Percentiles rank a stretch among this genome's conserved stretches.
Conservation (phyloP, 2,797 vertebrate genomes). For the Nothura maculosa region DNA sequence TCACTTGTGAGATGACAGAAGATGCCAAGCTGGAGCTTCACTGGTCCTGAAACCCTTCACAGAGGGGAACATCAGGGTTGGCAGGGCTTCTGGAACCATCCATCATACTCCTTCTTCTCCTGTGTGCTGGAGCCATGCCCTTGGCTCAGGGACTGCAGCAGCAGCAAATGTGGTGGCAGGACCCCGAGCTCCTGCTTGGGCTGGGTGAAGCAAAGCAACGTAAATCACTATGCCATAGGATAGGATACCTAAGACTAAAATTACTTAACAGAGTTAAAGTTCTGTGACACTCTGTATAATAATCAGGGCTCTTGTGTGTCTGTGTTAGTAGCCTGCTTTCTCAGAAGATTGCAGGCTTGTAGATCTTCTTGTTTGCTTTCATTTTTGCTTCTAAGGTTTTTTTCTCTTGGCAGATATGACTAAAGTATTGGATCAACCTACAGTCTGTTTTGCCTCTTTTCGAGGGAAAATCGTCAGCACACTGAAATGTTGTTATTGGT, state of each 20-base stretch:
- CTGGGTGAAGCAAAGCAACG: background rate
- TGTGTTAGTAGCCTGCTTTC: background rate
- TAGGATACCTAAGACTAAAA: background rate
- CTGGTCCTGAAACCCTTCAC: background rate
- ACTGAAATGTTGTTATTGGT: background rate
- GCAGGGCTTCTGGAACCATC: background rate
- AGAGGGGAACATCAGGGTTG: background rate
- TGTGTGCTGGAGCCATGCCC: background rate
- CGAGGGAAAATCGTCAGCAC: background rate
- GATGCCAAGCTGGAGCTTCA: background rate
- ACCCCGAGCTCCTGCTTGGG: background rate
- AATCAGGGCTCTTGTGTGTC: background rate
- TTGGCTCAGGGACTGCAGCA: background rate
- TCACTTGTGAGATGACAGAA: background rate
- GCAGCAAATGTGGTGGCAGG: background rate
- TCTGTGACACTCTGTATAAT: background rate
- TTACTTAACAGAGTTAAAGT: background rate
- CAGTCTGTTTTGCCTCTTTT: background rate
- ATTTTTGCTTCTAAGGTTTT: background rate
- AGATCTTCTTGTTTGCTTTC: background rate
- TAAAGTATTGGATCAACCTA: background rate
- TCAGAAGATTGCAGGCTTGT: background rate
- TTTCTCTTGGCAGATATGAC: background rate
- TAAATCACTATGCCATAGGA: background rate
- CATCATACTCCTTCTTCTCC: background rate